Conservation (phyloP, 2,888 invertebrate genomes). For the Hirudinaria manillensis region DNA sequence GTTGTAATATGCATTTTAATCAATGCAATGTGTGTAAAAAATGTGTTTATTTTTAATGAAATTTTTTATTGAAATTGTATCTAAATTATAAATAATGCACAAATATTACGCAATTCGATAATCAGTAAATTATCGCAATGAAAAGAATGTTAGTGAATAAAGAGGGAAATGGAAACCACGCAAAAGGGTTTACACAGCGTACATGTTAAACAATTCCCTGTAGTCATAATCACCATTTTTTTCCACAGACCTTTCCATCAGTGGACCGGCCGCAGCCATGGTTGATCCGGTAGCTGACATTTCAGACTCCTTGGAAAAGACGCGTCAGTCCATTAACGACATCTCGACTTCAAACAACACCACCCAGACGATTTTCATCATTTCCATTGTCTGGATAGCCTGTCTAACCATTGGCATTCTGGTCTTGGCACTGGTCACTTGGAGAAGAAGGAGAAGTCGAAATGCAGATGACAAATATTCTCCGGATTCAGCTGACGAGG, state of each 20-base stretch:
- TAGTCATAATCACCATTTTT: background rate
- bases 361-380: constrained; percentile 11
- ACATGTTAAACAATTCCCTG: background rate
- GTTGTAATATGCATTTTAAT: no score
- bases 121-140: no score
- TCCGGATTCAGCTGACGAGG: background rate
- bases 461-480: background rate
- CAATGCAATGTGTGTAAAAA: no score
- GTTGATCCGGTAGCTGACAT: background rate
- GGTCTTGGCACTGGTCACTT: constrained; percentile 3
- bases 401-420: constrained; percentile 10
- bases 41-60: no score
- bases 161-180: no score
- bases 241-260: no score
- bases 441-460: constrained; percentile 7
- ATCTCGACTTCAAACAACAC: background rate
- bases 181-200: no score
- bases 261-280: no score
- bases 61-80: no score
- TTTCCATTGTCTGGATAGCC: constrained; percentile 19
- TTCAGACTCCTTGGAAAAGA: background rate
- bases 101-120: no score
- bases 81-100: no score
- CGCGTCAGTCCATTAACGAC: background rate
- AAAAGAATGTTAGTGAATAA: no score